A percentile compares a stretch with the other conserved stretches of the same genome.
Conservation (phyloP, 2,113 vertebrate species). For the Mesembrinibis cayennensis region DNA sequence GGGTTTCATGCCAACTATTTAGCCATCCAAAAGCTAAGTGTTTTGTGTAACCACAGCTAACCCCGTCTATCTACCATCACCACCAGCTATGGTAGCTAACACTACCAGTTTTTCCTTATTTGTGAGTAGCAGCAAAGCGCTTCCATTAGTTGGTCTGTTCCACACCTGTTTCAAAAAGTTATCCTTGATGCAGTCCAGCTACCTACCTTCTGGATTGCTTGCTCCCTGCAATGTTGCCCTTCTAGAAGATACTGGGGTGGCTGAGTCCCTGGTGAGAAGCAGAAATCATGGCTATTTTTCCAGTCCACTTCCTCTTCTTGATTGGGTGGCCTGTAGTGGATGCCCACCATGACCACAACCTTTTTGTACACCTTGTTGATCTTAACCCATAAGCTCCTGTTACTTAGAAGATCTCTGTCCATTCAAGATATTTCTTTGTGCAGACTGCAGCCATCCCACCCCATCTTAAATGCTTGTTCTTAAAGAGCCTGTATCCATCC, state of each 20-base stretch:
- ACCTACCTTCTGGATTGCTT: background rate
- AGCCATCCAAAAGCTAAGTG: background rate
- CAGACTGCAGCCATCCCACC: background rate
- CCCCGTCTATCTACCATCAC: background rate
- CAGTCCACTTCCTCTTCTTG: background rate
- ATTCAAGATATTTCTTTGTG: background rate
- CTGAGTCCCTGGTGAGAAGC: background rate
- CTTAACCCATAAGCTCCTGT: background rate
- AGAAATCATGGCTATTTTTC: background rate
- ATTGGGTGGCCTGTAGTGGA: background rate
- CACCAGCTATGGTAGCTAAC: too few relatives aligned
- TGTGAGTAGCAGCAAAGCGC: background rate
- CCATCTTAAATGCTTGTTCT: background rate
- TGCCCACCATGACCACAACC: background rate
- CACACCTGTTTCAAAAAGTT: background rate
- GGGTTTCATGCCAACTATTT: background rate
- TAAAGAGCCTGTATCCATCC: background rate
- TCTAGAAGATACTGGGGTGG: background rate
- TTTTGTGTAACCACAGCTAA: background rate
- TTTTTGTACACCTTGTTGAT: background rate
- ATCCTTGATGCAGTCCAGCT: background rate
- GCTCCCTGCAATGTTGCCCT: background rate
- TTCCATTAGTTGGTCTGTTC: background rate
- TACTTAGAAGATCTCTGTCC: background rate
- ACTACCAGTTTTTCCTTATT: background rate